phyloP scores from a whole-genome alignment of 2,113 vertebrate species.

The Nansenia antarctica region DNA sequence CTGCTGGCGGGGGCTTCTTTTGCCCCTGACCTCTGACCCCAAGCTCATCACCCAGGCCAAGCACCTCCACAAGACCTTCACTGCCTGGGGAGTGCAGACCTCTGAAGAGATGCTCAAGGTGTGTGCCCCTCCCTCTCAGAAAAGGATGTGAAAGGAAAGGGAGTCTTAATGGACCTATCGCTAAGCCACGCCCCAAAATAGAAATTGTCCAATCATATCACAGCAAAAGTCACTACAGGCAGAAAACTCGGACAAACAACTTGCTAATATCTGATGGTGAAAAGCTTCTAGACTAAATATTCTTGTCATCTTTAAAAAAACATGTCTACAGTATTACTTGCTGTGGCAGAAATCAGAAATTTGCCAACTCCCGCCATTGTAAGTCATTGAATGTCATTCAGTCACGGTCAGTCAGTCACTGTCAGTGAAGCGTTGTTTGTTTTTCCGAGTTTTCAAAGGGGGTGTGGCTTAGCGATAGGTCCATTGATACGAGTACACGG shows the following conservation, averaged over 20 bases:
- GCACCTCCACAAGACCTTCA: slow-evolving; percentile 58
- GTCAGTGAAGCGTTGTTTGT: not conserved
- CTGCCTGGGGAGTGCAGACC: slow-evolving; percentile 63
- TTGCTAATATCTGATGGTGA: too few species aligned
- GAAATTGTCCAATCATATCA: too few species aligned
- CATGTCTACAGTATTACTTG: too few species aligned
- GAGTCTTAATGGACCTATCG: too few species aligned
- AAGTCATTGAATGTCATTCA: not conserved
- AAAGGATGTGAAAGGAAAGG: too few species aligned
- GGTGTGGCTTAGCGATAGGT: not conserved
- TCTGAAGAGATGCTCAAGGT: slow-evolving; percentile 76
- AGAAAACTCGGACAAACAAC: too few species aligned
- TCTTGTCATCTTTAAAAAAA: too few species aligned
- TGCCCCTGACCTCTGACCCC: slow-evolving; percentile 66
- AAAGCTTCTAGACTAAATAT: too few species aligned
- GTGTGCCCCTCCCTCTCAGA: slow-evolving; percentile 63
- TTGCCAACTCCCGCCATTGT: not conserved
- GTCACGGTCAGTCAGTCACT: too few species aligned
- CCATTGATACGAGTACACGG: not conserved
- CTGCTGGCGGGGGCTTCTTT: slow-evolving; percentile 82
- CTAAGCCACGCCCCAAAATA: too few species aligned
- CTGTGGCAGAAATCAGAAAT: too few species aligned
- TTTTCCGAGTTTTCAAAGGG: not conserved
- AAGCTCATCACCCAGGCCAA: slow-evolving; percentile 62
- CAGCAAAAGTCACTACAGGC: too few species aligned